A percentile compares a stretch with the other conserved stretches of the same genome.
phyloP scores from a whole-genome alignment of 2,888 invertebrate species.

The Deilephila elpenor region DNA sequence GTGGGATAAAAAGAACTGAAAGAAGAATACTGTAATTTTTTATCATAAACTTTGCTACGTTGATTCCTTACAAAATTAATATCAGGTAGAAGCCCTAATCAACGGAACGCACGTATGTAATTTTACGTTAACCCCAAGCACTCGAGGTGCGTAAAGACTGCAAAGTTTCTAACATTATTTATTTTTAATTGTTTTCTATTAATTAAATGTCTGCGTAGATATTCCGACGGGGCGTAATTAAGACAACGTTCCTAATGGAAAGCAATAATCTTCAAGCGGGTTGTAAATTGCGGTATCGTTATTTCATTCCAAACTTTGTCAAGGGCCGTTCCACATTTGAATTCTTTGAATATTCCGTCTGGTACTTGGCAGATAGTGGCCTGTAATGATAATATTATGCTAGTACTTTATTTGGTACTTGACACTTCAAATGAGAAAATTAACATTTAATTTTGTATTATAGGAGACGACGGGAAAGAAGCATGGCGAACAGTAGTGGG shows the following conservation, averaged over 20 bases:
- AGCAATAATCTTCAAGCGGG: constrained; percentile 34
- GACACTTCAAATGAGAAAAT: not conserved
- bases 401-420: not conserved
- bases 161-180: not conserved
- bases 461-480: too few relatives aligned
- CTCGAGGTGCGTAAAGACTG: not conserved
- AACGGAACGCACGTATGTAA: not conserved
- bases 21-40: too few relatives aligned
- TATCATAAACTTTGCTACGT: too few relatives aligned
- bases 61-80: not conserved
- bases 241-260: constrained; percentile 32
- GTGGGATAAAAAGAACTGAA: too few relatives aligned
- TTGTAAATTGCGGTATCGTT: constrained; percentile 33
- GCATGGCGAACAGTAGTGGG: too few relatives aligned
- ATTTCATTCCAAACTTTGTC: constrained; percentile 27
- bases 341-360: constrained; percentile 28
- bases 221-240: constrained; percentile 25
- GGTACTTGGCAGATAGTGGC: not conserved
- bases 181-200: constrained; percentile 25
- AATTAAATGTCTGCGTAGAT: constrained; percentile 17
- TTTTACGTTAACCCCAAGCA: not conserved
- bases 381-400: not conserved
- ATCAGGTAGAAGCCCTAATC: not conserved
- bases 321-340: constrained; percentile 29
- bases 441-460: not conserved